Evolutionary conservation across 2,888 invertebrate species (phyloP).

Genomic region (Tipula confusa): DNA sequence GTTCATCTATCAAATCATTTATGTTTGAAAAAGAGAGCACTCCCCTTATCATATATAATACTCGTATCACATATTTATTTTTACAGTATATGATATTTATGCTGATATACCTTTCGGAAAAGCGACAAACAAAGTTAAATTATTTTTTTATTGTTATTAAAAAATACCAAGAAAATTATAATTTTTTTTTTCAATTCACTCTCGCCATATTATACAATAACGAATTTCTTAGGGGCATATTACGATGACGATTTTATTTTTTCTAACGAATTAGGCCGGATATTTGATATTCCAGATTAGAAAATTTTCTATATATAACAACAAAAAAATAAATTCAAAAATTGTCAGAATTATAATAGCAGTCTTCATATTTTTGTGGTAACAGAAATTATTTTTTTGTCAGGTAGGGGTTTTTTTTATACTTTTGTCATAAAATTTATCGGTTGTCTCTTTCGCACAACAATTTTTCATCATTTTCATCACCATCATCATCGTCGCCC

Average conservation of each 20-base stretch:
- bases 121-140: background rate
- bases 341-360: background rate
- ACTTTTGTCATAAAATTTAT: background rate
- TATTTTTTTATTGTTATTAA: background rate
- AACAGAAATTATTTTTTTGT: background rate
- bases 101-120: background rate
- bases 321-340: background rate
- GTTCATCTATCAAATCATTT: background rate
- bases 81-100: background rate
- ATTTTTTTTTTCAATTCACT: no score
- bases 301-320: background rate
- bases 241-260: background rate
- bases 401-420: background rate
- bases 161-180: slow-evolving; percentile 6
- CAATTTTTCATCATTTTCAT: slow-evolving; percentile 20
- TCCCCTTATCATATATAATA: background rate
- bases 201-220: background rate
- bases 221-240: background rate
- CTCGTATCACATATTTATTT: background rate
- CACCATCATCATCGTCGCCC: background rate
- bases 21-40: background rate
- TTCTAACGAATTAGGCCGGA: slow-evolving; percentile 13
- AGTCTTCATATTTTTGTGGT: background rate
- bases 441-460: background rate
- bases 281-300: slow-evolving; percentile 14